A percentile compares a stretch with the other conserved stretches of the same genome.
These are phyloP conservation scores for Tethea ocularis DNA, from an alignment of 2,888 invertebrate species.

Conservation along the genomic window DNA sequence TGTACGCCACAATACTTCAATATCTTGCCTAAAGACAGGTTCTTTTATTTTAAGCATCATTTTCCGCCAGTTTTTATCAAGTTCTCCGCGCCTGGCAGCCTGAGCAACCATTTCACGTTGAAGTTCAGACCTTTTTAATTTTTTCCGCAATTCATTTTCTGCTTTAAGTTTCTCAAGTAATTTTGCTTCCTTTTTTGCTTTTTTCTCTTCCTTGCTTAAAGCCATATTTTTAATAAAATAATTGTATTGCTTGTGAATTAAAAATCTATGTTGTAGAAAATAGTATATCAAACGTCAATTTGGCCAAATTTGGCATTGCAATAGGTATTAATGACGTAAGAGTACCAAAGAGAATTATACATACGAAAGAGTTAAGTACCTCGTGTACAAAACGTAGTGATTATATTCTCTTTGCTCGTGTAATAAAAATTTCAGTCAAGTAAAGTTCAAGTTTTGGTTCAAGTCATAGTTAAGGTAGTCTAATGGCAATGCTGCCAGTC, in stretches of 20 bases:
- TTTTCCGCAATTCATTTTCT: conserved; percentile 52
- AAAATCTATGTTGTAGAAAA: neutral
- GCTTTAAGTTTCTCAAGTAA: conserved; percentile 55
- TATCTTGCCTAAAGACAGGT: conserved; percentile 66
- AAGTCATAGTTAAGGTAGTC: too few species aligned
- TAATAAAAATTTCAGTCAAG: too few species aligned
- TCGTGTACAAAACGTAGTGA: too few species aligned
- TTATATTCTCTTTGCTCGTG: too few species aligned
- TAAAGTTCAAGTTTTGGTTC: too few species aligned
- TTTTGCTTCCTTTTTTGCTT: conserved; percentile 67
- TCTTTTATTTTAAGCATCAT: conserved; percentile 73
- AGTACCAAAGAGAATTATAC: too few species aligned
- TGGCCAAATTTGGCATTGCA: neutral
- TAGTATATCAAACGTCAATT: conserved; percentile 13
- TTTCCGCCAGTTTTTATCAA: conserved; percentile 66
- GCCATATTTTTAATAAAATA: conserved; percentile 46
- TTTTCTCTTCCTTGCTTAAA: conserved; percentile 65
- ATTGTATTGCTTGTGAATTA: conserved; percentile 13
- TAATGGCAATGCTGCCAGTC: too few species aligned
- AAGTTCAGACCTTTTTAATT: conserved; percentile 60
- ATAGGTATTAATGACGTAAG: too few species aligned
- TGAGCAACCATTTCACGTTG: conserved; percentile 65
- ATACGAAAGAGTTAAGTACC: too few species aligned
- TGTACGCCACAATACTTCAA: conserved; percentile 70
- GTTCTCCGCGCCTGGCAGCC: conserved; percentile 46